These are phyloP conservation scores for Aromia moschata DNA, from an alignment of 2,888 invertebrate genomes.

Conservation along the genomic window DNA sequence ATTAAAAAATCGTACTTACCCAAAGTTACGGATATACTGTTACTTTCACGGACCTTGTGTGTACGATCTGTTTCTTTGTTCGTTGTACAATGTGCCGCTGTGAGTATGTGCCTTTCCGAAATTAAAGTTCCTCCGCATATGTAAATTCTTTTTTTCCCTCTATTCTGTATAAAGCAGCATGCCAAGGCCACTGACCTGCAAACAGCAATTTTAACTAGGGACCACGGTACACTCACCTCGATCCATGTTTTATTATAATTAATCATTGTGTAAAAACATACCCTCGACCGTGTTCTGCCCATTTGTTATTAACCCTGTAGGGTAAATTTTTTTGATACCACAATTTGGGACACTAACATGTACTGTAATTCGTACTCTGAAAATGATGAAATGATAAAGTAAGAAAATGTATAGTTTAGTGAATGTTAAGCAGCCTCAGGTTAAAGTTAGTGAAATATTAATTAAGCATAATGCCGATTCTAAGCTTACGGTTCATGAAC, in stretches of 20 bases:
- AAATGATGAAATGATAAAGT: no score
- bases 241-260: no score
- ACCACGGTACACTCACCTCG: no score
- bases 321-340: conserved; percentile 64
- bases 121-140: conserved; percentile 73
- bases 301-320: conserved; percentile 68
- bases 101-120: conserved; percentile 66
- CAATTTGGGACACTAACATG: conserved; percentile 37
- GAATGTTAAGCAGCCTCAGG: no score
- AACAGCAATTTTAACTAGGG: no score
- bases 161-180: conserved; percentile 68
- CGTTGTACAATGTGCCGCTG: conserved; percentile 73
- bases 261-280: no score
- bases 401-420: not conserved
- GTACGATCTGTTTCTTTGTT: conserved; percentile 42
- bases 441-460: no score
- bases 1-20: no score
- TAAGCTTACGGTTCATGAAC: conserved; percentile 20
- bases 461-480: no score
- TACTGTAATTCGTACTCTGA: conserved; percentile 22
- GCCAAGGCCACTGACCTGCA: conserved; percentile 73
- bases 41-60: conserved; percentile 47
- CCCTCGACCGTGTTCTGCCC: conserved; percentile 69
- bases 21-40: conserved; percentile 54
- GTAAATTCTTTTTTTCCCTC: conserved; percentile 63